Evolutionary conservation across 1,140 invertebrate genomes (phyloP).

Genomic region (Bombus confusus): DNA sequence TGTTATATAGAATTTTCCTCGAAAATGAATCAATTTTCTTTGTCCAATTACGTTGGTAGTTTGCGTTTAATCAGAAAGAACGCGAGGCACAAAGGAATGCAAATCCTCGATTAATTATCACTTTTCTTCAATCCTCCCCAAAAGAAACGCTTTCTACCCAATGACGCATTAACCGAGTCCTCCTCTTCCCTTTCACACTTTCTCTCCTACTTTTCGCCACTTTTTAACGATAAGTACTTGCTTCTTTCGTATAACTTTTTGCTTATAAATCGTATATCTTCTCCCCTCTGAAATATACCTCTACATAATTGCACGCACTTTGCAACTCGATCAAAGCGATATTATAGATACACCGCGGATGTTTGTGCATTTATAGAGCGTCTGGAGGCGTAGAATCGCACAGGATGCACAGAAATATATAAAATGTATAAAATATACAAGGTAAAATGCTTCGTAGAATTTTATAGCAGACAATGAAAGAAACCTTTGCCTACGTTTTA

Average conservation of each 20-base stretch:
- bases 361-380: too few species aligned
- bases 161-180: conserved; percentile 15
- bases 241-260: not conserved
- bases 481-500: too few species aligned
- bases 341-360: too few species aligned
- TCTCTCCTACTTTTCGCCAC: not conserved
- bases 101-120: conserved; percentile 34
- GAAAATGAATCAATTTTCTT: not conserved
- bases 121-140: not conserved
- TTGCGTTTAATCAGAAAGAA: conserved; percentile 1
- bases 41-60: conserved; percentile 2
- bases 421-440: too few species aligned
- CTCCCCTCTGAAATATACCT: not conserved
- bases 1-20: not conserved
- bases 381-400: too few species aligned
- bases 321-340: too few species aligned
- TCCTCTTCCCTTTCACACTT: not conserved
- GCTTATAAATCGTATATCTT: not conserved
- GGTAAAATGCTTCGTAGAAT: too few species aligned
- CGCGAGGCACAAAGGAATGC: not conserved
- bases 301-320: too few species aligned
- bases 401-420: too few species aligned
- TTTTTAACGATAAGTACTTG: not conserved
- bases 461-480: too few species aligned
- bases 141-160: not conserved